phyloP scores from a whole-genome alignment of 2,797 vertebrate species.

The Brachymystax lenok region DNA sequence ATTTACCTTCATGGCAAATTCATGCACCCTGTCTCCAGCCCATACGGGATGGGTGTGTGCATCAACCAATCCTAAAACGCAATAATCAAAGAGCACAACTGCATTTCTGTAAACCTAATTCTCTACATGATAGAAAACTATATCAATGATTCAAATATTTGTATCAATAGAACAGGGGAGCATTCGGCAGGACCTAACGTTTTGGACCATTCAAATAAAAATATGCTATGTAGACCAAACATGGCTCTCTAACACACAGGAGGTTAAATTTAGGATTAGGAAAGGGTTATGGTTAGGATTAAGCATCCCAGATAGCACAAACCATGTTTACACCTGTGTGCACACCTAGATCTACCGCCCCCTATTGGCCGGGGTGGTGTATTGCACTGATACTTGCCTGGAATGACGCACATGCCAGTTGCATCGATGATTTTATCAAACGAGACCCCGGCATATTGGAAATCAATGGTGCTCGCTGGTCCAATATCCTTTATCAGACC shows the following conservation, averaged over 20 bases:
- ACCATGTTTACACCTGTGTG: no score
- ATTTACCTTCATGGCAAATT: conserved; percentile 97
- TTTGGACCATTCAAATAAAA: no score
- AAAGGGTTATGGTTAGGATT: no score
- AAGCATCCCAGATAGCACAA: no score
- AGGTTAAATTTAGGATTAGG: no score
- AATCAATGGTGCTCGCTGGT: conserved; percentile 74
- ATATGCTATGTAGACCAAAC: no score
- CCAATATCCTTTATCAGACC: conserved; percentile 89
- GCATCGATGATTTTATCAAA: conserved; percentile 91
- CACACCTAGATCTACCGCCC: no score
- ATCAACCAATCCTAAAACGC: conserved; percentile 88
- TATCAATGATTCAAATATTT: neutral
- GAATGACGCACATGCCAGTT: conserved; percentile 89
- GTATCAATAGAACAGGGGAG: neutral
- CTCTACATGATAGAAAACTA: neutral
- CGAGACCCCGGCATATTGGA: conserved; percentile 73
- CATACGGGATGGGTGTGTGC: conserved; percentile 97
- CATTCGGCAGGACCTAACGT: no score
- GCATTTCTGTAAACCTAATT: neutral
- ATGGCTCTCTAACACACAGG: no score
- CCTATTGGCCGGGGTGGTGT: neutral
- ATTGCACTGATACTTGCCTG: conserved; percentile 73
- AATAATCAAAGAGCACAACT: neutral
- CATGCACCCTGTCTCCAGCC: conserved; percentile 95